A percentile compares a stretch with the other conserved stretches of the same genome.
These are phyloP conservation scores for Chalcis sispes DNA, from an alignment of 2,888 invertebrate species.

Conservation along the genomic window DNA sequence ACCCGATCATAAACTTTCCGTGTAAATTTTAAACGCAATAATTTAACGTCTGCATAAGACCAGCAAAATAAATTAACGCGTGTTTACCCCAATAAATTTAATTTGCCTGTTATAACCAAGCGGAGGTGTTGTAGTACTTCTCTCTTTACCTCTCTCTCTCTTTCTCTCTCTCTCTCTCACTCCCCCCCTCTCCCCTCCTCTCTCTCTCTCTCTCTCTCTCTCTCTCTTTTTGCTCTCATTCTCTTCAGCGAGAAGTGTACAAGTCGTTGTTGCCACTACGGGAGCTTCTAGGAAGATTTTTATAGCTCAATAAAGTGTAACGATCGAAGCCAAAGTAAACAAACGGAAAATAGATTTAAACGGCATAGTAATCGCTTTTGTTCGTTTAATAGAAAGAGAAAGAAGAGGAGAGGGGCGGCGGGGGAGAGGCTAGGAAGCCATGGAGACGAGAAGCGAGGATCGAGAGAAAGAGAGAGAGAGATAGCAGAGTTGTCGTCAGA, in stretches of 20 bases:
- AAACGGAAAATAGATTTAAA: conserved; percentile 48
- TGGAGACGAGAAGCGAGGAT: too few species aligned
- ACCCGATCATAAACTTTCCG: conserved; percentile 2
- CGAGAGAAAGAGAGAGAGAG: conserved; percentile 8
- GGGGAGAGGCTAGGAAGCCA: too few species aligned
- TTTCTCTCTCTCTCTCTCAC: too few species aligned
- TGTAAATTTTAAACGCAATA: background rate
- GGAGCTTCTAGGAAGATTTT: too few species aligned
- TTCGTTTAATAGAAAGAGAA: background rate
- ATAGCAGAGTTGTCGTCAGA: conserved; percentile 20
- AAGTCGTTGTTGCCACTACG: background rate
- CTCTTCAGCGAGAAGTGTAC: background rate
- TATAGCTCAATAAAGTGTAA: conserved; percentile 48
- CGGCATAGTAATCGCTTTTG: conserved; percentile 34
- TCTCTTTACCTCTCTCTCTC: too few species aligned
- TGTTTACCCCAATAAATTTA: conserved; percentile 33
- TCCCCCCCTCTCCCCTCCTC: too few species aligned
- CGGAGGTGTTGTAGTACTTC: too few species aligned
- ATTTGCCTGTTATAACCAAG: conserved; percentile 14
- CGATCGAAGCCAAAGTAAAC: conserved; percentile 39
- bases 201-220: too few species aligned
- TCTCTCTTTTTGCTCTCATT: too few species aligned
- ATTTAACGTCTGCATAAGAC: conserved; percentile 13
- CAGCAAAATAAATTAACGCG: conserved; percentile 35
- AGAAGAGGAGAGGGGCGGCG: background rate